Evolutionary conservation across 1,140 invertebrate genomes (phyloP).

Genomic region (Dendrolimus kikuchii): DNA sequence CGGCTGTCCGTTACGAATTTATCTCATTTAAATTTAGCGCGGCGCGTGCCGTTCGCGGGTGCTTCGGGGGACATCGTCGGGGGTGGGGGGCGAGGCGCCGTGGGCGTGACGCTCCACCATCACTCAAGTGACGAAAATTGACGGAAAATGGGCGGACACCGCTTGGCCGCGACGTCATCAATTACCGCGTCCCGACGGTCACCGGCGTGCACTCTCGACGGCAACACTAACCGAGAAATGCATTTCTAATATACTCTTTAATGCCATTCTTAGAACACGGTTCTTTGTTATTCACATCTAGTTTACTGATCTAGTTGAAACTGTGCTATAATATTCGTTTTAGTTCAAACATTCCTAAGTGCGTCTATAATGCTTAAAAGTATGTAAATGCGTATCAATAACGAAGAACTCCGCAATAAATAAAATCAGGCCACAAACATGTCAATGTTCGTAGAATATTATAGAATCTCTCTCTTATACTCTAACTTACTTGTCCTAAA

Average conservation of each 20-base stretch:
- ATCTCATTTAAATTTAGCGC: constrained; percentile 68
- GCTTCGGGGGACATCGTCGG: constrained; percentile 18
- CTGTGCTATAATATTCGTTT: too few species aligned
- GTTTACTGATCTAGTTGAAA: too few species aligned
- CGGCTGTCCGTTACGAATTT: constrained; percentile 63
- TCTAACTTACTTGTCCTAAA: too few species aligned
- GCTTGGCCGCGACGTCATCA: constrained; percentile 67
- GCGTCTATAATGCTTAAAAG: too few species aligned
- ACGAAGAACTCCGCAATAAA: too few species aligned
- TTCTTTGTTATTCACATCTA: constrained; percentile 2
- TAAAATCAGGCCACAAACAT: too few species aligned
- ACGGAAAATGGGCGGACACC: constrained; percentile 70
- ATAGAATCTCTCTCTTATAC: too few species aligned
- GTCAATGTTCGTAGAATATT: too few species aligned
- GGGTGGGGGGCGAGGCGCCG: constrained; percentile 15
- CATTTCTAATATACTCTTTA: constrained; percentile 49
- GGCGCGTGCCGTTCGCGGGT: constrained; percentile 57
- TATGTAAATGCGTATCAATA: too few species aligned
- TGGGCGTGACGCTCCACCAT: constrained; percentile 62
- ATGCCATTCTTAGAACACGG: constrained; percentile 29
- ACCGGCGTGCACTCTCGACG: constrained; percentile 42
- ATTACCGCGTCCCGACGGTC: constrained; percentile 63
- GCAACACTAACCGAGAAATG: constrained; percentile 26
- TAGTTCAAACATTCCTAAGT: too few species aligned
- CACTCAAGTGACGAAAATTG: constrained; percentile 72